A percentile compares a stretch with the other conserved stretches of the same genome.
phyloP scores from a whole-genome alignment of 2,888 invertebrate species.

The Stenurella melanura region DNA sequence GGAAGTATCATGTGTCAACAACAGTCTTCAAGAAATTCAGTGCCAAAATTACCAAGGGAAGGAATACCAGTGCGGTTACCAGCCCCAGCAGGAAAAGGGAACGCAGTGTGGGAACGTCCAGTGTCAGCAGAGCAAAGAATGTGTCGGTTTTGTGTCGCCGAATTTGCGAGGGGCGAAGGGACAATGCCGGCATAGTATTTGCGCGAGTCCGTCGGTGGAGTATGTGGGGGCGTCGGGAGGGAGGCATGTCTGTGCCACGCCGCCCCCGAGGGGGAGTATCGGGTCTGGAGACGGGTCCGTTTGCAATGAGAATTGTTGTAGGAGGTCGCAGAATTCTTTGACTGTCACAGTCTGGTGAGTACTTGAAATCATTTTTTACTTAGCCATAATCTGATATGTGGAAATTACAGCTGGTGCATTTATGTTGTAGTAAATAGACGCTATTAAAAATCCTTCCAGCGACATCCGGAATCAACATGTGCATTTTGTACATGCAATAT shows the following conservation, averaged over 20 bases:
- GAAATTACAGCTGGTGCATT: no score
- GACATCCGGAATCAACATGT: no score
- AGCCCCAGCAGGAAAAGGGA: slow-evolving; percentile 72
- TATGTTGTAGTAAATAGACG: no score
- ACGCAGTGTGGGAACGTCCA: slow-evolving; percentile 69
- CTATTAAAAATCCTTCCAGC: no score
- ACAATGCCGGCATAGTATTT: slow-evolving; percentile 73
- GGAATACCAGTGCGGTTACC: slow-evolving; percentile 57
- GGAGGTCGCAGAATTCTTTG: slow-evolving; percentile 66
- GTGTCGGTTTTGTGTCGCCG: slow-evolving; percentile 65
- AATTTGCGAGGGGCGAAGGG: slow-evolving; percentile 61
- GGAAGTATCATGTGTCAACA: slow-evolving; percentile 57
- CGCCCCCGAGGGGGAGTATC: slow-evolving; percentile 69
- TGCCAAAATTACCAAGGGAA: slow-evolving; percentile 69
- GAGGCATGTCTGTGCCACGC: slow-evolving; percentile 74
- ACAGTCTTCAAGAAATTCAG: slow-evolving; percentile 69
- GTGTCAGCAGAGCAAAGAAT: slow-evolving; percentile 60
- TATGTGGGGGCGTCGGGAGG: slow-evolving; percentile 81
- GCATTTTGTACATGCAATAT: no score
- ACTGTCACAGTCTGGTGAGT: slow-evolving; percentile 74
- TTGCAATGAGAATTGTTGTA: slow-evolving; percentile 69
- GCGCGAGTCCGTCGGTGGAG: slow-evolving; percentile 74
- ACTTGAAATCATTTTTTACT: neutral
- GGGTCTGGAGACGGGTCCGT: slow-evolving; percentile 63
- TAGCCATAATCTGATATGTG: no score